A percentile compares a stretch with the other conserved stretches of the same genome.
Conservation (phyloP, 2,113 vertebrate genomes). For the Geococcyx californianus region DNA sequence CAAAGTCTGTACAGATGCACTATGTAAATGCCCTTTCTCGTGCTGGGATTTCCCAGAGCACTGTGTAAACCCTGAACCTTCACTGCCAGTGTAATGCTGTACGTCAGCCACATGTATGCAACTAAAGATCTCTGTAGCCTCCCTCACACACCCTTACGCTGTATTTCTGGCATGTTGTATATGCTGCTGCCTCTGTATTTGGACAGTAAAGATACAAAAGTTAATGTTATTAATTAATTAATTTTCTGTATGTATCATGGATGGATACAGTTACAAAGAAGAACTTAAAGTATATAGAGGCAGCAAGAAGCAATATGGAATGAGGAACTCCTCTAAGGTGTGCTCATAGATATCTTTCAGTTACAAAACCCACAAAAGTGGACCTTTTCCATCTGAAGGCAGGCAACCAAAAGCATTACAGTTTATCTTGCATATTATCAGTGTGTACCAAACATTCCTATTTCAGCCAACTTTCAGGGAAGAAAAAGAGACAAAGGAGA, state of each 20-base stretch:
- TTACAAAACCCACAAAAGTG: not conserved
- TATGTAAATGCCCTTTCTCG: not conserved
- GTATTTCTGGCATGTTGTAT: not conserved
- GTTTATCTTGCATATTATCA: not conserved
- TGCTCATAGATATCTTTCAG: not conserved
- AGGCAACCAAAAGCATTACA: not conserved
- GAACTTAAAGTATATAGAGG: not conserved
- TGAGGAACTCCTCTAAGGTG: not conserved
- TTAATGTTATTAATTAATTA: not conserved
- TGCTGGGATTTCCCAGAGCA: not conserved
- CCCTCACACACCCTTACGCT: not conserved
- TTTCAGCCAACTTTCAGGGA: not conserved
- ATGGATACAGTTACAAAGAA: not conserved
- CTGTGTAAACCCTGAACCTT: not conserved
- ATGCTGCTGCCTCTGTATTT: not conserved
- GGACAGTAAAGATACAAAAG: not conserved
- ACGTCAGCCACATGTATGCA: not conserved
- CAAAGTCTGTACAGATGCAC: not conserved
- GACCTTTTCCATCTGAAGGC: not conserved
- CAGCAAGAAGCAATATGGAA: not conserved
- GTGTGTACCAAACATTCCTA: not conserved
- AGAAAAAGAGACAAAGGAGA: not conserved
- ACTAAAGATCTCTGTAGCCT: not conserved
- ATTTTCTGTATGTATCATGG: not conserved
- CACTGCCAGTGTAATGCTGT: not conserved